Conservation (phyloP, 2,113 vertebrate species). For the Tragelaphus imberbis region DNA sequence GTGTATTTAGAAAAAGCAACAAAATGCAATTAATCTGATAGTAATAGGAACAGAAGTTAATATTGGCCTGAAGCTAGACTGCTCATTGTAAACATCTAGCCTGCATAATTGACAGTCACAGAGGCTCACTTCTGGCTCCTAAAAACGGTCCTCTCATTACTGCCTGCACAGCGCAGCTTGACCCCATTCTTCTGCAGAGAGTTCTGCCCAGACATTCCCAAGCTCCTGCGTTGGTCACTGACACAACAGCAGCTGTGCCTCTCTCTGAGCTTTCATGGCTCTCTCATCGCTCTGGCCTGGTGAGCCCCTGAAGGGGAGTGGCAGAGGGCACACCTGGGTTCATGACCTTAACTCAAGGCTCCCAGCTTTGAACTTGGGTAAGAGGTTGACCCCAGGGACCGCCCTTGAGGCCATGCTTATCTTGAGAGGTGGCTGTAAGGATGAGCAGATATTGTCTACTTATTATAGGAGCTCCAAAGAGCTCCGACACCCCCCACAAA, state of each 20-base stretch:
- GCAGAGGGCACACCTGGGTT: background rate
- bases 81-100: constrained; percentile 24
- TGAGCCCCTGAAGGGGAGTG: background rate
- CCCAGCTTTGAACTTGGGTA: background rate
- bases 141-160: background rate
- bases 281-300: background rate
- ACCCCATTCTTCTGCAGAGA: background rate
- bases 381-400: background rate
- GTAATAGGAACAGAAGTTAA: constrained; percentile 46
- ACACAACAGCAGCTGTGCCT: background rate
- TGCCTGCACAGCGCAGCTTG: background rate
- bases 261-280: background rate
- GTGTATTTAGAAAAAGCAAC: constrained; percentile 49
- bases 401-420: background rate
- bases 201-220: background rate
- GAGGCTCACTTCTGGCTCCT: background rate
- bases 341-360: background rate
- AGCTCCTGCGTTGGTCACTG: background rate
- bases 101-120: constrained; percentile 34
- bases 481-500: background rate
- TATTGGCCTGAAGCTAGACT: constrained; percentile 35
- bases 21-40: constrained; percentile 60
- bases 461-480: background rate
- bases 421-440: background rate
- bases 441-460: background rate